Evolutionary conservation across 1,140 invertebrate species (phyloP).

Genomic region (Atopsyche davidsoni): DNA sequence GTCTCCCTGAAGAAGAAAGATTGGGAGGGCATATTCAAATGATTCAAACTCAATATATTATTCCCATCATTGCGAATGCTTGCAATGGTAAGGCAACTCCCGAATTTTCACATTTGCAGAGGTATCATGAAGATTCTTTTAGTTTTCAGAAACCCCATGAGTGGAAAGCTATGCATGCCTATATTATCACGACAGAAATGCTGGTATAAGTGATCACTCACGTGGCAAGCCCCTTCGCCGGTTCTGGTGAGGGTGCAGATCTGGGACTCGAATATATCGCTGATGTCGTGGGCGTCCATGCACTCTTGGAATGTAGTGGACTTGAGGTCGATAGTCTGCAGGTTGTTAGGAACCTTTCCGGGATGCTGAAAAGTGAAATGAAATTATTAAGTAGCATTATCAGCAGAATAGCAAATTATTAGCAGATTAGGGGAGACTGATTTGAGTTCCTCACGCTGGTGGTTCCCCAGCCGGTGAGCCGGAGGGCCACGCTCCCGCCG

Average conservation of each 20-base stretch:
- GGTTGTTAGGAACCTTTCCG: slow-evolving; percentile 10
- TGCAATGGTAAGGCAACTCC: no score
- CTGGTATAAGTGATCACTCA: slow-evolving; percentile 39
- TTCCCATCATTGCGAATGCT: no score
- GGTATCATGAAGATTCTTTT: no score
- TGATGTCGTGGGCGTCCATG: background rate
- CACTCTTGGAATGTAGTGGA: slow-evolving; percentile 14
- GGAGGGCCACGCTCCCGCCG: slow-evolving; percentile 33
- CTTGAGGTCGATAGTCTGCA: slow-evolving; percentile 16
- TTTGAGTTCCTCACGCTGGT: slow-evolving; percentile 33
- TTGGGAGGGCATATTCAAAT: no score
- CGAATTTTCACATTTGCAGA: no score
- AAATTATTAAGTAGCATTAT: background rate
- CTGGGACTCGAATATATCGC: slow-evolving; percentile 37
- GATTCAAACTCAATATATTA: background rate
- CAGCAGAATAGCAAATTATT: no score
- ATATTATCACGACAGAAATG: background rate
- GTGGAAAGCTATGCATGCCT: background rate
- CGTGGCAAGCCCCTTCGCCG: slow-evolving; percentile 53
- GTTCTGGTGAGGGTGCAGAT: slow-evolving; percentile 50
- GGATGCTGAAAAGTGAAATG: slow-evolving; percentile 11
- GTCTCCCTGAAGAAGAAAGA: slow-evolving; percentile 35
- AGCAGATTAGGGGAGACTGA: background rate
- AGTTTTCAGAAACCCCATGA: no score
- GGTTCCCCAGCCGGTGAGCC: slow-evolving; percentile 48